These are phyloP conservation scores for Selene dorsalis DNA, from an alignment of 2,797 vertebrate genomes.

Conservation along the genomic window DNA sequence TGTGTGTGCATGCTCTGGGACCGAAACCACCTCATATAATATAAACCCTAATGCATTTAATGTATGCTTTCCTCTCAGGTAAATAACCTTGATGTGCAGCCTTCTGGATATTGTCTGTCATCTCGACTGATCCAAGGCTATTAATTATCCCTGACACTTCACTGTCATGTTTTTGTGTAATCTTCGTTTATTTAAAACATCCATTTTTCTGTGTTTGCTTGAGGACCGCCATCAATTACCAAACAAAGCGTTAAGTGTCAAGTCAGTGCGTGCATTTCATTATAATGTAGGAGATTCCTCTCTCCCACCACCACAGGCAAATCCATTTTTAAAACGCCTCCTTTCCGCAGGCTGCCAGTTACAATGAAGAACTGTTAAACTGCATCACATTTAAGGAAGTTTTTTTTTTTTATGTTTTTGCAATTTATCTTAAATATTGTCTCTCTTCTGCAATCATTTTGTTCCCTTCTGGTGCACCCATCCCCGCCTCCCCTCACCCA, in stretches of 20 bases:
- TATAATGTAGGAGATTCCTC: neutral
- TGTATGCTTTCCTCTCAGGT: slow-evolving; percentile 55
- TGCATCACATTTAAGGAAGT: neutral
- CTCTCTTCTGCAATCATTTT: slow-evolving; percentile 28
- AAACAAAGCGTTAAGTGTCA: neutral
- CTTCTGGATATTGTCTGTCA: slow-evolving; percentile 53
- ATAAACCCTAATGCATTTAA: slow-evolving; percentile 42
- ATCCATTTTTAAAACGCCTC: neutral
- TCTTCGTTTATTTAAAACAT: slow-evolving; percentile 53
- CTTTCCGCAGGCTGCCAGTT: neutral
- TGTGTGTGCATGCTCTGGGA: slow-evolving; percentile 12
- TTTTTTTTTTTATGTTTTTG: slow-evolving; percentile 6
- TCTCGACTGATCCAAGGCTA: slow-evolving; percentile 14
- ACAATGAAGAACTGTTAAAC: slow-evolving; percentile 3
- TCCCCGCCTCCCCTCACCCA: neutral
- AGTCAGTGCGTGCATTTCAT: slow-evolving; percentile 12
- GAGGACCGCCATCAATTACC: slow-evolving; percentile 27
- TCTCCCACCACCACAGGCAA: neutral
- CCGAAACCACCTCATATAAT: slow-evolving; percentile 40
- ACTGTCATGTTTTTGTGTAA: slow-evolving; percentile 37
- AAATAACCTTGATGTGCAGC: slow-evolving; percentile 60
- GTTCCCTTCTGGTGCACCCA: neutral
- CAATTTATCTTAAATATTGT: slow-evolving; percentile 48
- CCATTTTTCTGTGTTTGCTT: slow-evolving; percentile 19
- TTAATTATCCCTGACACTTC: slow-evolving; percentile 46